phyloP scores from a whole-genome alignment of 2,113 vertebrate species.

The Oenanthe oenanthe region DNA sequence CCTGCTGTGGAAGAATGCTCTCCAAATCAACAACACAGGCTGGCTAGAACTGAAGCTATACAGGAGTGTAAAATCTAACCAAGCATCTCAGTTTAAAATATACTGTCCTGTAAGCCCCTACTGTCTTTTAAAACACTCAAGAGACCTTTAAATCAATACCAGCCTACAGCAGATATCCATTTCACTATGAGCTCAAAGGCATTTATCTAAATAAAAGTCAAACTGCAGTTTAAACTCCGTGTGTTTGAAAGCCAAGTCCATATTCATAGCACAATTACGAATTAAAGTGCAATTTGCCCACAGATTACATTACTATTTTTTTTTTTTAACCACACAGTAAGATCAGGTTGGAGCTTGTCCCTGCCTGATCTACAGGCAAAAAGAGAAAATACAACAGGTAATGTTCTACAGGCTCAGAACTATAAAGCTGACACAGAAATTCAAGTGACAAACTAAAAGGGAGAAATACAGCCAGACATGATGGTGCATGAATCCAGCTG shows the following conservation, averaged over 20 bases:
- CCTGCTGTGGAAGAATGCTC: background rate
- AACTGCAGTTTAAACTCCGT: constrained; percentile 81
- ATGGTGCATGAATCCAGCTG: background rate
- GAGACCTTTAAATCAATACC: constrained; percentile 82
- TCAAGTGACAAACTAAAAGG: background rate
- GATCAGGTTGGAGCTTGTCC: constrained; percentile 68
- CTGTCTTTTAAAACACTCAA: constrained; percentile 70
- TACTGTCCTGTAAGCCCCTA: constrained; percentile 36
- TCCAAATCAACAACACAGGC: background rate
- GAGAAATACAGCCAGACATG: background rate
- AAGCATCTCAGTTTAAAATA: constrained; percentile 49
- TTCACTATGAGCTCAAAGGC: constrained; percentile 76
- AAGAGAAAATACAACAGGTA: constrained; percentile 31
- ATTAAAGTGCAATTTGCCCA: constrained; percentile 87
- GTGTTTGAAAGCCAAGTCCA: constrained; percentile 81
- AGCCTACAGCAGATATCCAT: constrained; percentile 76
- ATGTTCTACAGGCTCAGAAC: background rate
- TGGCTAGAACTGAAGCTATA: background rate
- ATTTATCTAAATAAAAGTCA: constrained; percentile 86
- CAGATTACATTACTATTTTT: constrained; percentile 78
- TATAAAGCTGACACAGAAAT: background rate
- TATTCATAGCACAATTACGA: constrained; percentile 75
- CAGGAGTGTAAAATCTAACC: constrained; percentile 8
- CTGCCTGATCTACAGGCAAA: background rate
- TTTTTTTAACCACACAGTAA: constrained; percentile 32